Percentiles rank a stretch among this genome's conserved stretches.
Evolutionary conservation across 2,888 invertebrate species (phyloP).

Genomic region (Tipula vernalis): DNA sequence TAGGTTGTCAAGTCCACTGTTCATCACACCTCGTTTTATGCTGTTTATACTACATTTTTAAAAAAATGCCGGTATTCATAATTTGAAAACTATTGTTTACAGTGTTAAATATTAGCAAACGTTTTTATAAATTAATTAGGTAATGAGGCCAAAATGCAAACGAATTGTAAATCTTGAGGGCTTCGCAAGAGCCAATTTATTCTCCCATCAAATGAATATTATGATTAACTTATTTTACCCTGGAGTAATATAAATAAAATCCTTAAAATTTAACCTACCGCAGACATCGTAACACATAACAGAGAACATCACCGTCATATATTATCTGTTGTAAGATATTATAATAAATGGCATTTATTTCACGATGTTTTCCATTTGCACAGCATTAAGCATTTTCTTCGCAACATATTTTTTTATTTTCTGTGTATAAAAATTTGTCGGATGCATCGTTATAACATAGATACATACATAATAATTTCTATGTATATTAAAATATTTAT

Average conservation of each 20-base stretch:
- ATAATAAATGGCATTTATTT: background rate
- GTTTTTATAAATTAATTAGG: too few relatives aligned
- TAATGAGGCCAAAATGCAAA: too few relatives aligned
- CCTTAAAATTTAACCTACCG: background rate
- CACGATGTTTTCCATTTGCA: background rate
- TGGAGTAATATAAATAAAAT: background rate
- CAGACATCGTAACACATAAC: background rate
- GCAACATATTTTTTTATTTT: background rate
- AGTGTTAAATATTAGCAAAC: too few relatives aligned
- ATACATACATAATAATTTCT: background rate
- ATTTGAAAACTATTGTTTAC: too few relatives aligned
- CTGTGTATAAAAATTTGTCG: background rate
- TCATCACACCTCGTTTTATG: too few relatives aligned
- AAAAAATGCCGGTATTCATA: too few relatives aligned
- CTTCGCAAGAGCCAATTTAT: too few relatives aligned
- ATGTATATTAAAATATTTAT: background rate
- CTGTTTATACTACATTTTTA: too few relatives aligned
- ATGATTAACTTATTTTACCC: background rate
- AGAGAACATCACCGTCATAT: background rate
- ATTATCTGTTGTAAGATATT: background rate
- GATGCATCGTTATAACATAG: background rate
- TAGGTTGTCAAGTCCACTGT: too few relatives aligned
- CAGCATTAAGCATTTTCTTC: background rate
- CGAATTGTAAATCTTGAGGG: too few relatives aligned
- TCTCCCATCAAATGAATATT: background rate